phyloP scores from a whole-genome alignment of 2,888 invertebrate genomes.

The Xylophagus ater region DNA sequence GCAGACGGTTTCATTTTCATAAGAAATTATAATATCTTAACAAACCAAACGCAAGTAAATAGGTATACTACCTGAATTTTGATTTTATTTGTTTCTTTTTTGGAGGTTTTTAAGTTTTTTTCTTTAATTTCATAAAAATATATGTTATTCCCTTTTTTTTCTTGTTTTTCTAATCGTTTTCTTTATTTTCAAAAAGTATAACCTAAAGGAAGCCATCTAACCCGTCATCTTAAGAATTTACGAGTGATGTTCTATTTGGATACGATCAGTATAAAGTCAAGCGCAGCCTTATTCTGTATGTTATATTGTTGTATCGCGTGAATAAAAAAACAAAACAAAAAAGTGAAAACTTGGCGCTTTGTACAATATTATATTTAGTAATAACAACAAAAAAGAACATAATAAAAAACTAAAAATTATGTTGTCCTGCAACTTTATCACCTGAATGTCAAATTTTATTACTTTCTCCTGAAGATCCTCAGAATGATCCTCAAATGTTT shows the following conservation, averaged over 20 bases:
- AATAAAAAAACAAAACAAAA: too few relatives aligned
- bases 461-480: slow-evolving; percentile 19
- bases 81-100: too few relatives aligned
- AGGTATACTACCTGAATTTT: too few relatives aligned
- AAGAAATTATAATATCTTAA: slow-evolving; percentile 7
- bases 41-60: too few relatives aligned
- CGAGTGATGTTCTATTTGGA: slow-evolving; percentile 12
- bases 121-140: too few relatives aligned
- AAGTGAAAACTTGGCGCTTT: too few relatives aligned
- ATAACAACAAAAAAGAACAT: background rate
- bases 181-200: slow-evolving; percentile 6
- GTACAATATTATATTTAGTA: background rate
- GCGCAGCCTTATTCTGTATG: too few relatives aligned
- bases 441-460: slow-evolving; percentile 22
- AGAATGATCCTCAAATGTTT: too few relatives aligned
- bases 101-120: too few relatives aligned
- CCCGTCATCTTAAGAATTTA: slow-evolving; percentile 14
- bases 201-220: slow-evolving; percentile 12
- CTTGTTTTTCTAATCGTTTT: too few relatives aligned
- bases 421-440: slow-evolving; percentile 21
- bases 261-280: slow-evolving; percentile 3
- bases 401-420: slow-evolving; percentile 10
- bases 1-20: slow-evolving; percentile 8
- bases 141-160: too few relatives aligned
- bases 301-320: too few relatives aligned